Conservation (phyloP, 2,113 vertebrate genomes). For the Uria aalge region DNA sequence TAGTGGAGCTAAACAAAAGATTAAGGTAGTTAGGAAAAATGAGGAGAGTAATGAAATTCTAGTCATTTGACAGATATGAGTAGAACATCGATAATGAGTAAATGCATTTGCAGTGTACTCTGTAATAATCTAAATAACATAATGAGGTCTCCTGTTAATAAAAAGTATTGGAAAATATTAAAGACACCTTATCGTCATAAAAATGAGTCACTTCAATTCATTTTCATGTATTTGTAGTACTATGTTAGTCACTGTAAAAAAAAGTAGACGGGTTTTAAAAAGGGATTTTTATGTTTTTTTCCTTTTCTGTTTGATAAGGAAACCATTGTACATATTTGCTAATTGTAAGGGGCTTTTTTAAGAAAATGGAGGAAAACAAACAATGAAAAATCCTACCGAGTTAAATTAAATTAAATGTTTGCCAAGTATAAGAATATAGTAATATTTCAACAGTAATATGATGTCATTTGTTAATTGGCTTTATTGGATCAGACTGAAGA, state of each 20-base stretch:
- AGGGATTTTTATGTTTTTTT: neutral
- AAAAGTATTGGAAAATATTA: neutral
- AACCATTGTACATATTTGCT: neutral
- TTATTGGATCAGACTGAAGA: neutral
- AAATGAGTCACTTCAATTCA: neutral
- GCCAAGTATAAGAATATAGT: neutral
- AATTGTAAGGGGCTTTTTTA: neutral
- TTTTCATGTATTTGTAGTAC: neutral
- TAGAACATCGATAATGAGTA: conserved; percentile 32
- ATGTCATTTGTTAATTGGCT: neutral
- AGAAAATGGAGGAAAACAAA: neutral
- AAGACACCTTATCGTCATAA: neutral
- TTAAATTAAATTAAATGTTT: neutral
- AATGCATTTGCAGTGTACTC: neutral
- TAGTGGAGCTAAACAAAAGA: neutral
- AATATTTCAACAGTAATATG: neutral
- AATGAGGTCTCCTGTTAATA: conserved; percentile 16
- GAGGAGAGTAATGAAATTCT: conserved; percentile 29
- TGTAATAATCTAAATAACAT: conserved; percentile 23
- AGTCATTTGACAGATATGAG: conserved; percentile 30
- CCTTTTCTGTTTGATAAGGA: neutral
- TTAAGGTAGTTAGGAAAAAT: conserved; percentile 35
- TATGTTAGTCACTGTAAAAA: neutral
- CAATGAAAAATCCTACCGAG: neutral
- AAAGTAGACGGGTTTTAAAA: neutral